Conservation (phyloP, 1,140 invertebrate genomes). For the Leptinotarsa defecta region DNA sequence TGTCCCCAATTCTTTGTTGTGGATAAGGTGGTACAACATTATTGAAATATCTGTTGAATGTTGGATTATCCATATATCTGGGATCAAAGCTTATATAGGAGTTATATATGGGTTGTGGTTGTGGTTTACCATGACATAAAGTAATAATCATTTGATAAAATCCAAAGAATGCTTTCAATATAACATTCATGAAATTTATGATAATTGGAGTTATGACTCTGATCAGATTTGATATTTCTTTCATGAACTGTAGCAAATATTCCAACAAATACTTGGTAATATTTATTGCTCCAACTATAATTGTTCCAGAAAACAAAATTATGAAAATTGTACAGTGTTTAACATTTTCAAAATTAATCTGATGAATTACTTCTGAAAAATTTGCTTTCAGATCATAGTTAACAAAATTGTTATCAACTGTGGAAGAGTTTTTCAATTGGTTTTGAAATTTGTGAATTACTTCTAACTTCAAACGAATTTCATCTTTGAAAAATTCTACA, state of each 20-base stretch:
- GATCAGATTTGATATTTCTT: slow-evolving; percentile 50
- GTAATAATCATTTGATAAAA: slow-evolving; percentile 52
- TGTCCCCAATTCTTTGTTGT: not conserved
- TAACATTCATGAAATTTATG: slow-evolving; percentile 52
- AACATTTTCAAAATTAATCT: slow-evolving; percentile 38
- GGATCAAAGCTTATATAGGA: slow-evolving; percentile 24
- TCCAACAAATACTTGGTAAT: slow-evolving; percentile 42
- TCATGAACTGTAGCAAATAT: slow-evolving; percentile 43
- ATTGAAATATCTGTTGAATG: slow-evolving; percentile 30
- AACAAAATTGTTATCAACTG: slow-evolving; percentile 17
- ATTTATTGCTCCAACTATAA: slow-evolving; percentile 34
- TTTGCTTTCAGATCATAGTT: slow-evolving; percentile 27
- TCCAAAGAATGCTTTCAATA: slow-evolving; percentile 46
- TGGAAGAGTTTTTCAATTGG: slow-evolving; percentile 6
- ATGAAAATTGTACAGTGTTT: slow-evolving; percentile 43
- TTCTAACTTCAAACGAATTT: slow-evolving; percentile 44
- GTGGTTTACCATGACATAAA: slow-evolving; percentile 46
- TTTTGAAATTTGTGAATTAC: slow-evolving; percentile 32
- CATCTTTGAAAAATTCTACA: slow-evolving; percentile 41
- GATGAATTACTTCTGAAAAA: slow-evolving; percentile 7
- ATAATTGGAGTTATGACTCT: slow-evolving; percentile 53
- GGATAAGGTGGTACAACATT: slow-evolving; percentile 29
- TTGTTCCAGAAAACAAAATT: slow-evolving; percentile 36
- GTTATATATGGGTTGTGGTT: slow-evolving; percentile 22
- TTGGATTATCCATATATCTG: slow-evolving; percentile 13